A percentile compares a stretch with the other conserved stretches of the same genome.
These are phyloP conservation scores for Muscidifurax raptorellus DNA, from an alignment of 1,140 invertebrate species.

Conservation along the genomic window DNA sequence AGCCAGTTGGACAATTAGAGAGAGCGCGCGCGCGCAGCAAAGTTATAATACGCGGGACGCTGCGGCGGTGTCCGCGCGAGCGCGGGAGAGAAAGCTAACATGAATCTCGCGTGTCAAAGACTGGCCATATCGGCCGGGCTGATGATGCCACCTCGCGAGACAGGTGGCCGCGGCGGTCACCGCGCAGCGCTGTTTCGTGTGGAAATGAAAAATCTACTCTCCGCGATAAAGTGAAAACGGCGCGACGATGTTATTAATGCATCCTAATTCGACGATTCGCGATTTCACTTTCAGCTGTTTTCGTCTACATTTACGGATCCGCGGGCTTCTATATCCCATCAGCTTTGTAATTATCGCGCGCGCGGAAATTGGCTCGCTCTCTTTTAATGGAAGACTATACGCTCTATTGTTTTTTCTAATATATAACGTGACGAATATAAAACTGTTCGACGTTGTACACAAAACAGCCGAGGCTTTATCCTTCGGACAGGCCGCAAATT, in stretches of 20 bases:
- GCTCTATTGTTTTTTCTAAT: not conserved
- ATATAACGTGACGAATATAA: too few species aligned
- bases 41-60: not conserved
- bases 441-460: not conserved
- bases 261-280: not conserved
- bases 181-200: not conserved
- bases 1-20: conserved; percentile 31
- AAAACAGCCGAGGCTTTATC: not conserved
- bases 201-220: not conserved
- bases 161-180: not conserved
- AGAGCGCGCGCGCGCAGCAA: too few species aligned
- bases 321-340: too few species aligned
- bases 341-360: conserved; percentile 3
- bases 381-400: not conserved
- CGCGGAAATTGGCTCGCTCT: not conserved
- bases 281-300: conserved; percentile 43
- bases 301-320: not conserved
- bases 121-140: not conserved
- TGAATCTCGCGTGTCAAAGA: conserved; percentile 3
- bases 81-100: conserved; percentile 30
- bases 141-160: not conserved
- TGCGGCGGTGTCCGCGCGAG: not conserved
- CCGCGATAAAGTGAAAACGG: not conserved
- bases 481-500: not conserved
- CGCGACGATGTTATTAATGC: not conserved